Base-by-base conservation (phyloP, 2,113 vertebrate species). In the Tichodroma muraria region DNA sequence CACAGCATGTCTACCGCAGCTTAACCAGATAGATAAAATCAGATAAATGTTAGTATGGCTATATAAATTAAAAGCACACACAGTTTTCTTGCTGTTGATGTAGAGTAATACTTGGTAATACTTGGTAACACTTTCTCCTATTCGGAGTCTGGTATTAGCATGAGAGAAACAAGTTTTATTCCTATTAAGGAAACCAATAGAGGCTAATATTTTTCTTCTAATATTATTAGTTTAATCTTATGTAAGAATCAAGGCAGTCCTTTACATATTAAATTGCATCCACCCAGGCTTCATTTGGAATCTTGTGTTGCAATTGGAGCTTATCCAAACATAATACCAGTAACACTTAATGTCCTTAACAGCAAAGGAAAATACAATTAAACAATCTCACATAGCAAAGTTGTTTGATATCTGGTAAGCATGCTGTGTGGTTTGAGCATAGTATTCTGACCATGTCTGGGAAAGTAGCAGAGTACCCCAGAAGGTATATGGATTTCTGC, bases 291-390 rank as follows among this genome's bases (percentile, higher is more conserved):
- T 89, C n/a, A 80, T 91, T 91, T 92, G 47, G 75, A 95, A 94
- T 85, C 50, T 44, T 63, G 33, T 59, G 42, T 77, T 94, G 89
- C 63, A 88, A 40, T 71, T 93, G 81, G 71, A 91, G 15, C 5
- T 88, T 79, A 66, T 73, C 81, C 85, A 95, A 14, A 30, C 71
- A 73, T 78, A 94, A 80, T 73, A 91, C 33, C 38, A 37, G 47
- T 47, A 91, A 88, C 4, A 10, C 33, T 88, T 93, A 52, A 63
- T 61, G 42, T 56, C 71, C 63, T 80, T 95, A 89, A 85, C 89
- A 91, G 85, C 68, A 93, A 78, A 89, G 69, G 71, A 96, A 95
- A 93, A 95, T 86, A 78, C 56, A 90, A 40, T 95, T 90, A 88
- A 92, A 80, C 80, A 90, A 44, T 68, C 59, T 88, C 23, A 38